Evolutionary conservation across 2,797 vertebrate genomes (phyloP), one percentile per base, ranked within the genome.

Genomic region (Takifugu ocellatus): DNA sequence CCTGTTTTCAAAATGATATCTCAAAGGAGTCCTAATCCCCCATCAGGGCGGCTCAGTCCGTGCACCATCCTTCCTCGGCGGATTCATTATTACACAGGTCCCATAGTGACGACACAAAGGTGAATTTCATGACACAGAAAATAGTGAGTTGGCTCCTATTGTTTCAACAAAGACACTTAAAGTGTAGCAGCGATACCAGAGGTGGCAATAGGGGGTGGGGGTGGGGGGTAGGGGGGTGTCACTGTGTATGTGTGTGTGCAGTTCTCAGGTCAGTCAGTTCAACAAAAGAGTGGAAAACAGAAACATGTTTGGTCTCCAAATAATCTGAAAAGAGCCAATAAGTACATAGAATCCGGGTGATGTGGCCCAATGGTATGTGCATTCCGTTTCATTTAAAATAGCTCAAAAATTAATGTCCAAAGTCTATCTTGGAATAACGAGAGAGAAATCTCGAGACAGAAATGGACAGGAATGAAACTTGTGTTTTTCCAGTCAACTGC

Each of bases 81-180:
- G 64, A 46, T 70, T 78, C 44, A 36, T 71, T 62, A 69, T 11
- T 85, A 85, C 27, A 72, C 84, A 77, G 74, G 67, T 73, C 59
- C 65, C 72, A 56, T 70, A n/a, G 60, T 78, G 68, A 76, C 75
- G 36, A 86, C 82, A 81, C 73, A 81, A 61, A 59, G 63, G 70
- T 79, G 74, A 67, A 51, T 77, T 85, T 68, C 53, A 77, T 69
- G 62, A 79, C 67, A 75, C 83, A 88, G 77, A 92, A 92, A 92
- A 91, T 80, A 78, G 76, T 84, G 76, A 76, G 72, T 31, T 85
- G 77, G 63, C 84, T 90, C 88, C 17, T 69, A 87, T 84, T 88
- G 80, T 84, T 79, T 89, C 88, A 85, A 84, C 68, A 72, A 87
- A 76, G 66, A 84, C 82, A 78, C 81, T 84, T 91, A 86, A 90